A percentile compares a stretch with the other conserved stretches of the same genome.
Conservation (phyloP, 2,797 vertebrate genomes). For the Melanotaenia boesemani region DNA sequence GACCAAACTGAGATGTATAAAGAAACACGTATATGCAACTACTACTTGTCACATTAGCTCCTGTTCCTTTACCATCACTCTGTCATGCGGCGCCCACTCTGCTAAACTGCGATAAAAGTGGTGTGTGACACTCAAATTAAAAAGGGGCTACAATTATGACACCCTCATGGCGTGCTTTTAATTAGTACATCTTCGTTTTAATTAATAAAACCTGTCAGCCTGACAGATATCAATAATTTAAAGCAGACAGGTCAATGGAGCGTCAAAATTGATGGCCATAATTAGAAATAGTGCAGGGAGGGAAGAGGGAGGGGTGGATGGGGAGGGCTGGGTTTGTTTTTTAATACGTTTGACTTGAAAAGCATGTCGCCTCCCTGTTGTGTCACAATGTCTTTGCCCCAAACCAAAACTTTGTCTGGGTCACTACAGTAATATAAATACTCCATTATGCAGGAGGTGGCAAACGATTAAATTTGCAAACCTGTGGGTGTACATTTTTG, state of each 20-base stretch:
- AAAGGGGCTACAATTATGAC: conserved; percentile 72
- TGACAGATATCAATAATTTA: conserved; percentile 80
- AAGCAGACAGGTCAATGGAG: conserved; percentile 61
- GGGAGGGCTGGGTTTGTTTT: conserved; percentile 50
- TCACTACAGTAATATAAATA: conserved; percentile 25
- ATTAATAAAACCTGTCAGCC: conserved; percentile 79
- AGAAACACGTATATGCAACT: neutral
- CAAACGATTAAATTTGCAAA: conserved; percentile 14
- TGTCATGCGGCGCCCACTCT: conserved; percentile 24
- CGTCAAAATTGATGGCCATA: conserved; percentile 72
- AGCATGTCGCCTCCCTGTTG: conserved; percentile 21
- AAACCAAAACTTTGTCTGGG: conserved; percentile 57
- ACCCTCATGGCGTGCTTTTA: conserved; percentile 71
- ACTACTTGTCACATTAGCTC: conserved; percentile 15
- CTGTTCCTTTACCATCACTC: conserved; percentile 11
- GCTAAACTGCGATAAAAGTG: conserved; percentile 72
- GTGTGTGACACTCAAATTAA: conserved; percentile 76
- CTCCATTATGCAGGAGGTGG: conserved; percentile 11
- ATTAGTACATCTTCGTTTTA: conserved; percentile 81
- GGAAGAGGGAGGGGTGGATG: neutral
- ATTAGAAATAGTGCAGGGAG: conserved; percentile 68
- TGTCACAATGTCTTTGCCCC: conserved; percentile 59
- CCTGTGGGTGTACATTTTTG: conserved; percentile 1
- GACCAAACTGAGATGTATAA: neutral
- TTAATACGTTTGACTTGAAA: conserved; percentile 71